A percentile compares a stretch with the other conserved stretches of the same genome.
phyloP scores from a whole-genome alignment of 2,888 invertebrate species.

The Chaetogeoica ovagalla region DNA sequence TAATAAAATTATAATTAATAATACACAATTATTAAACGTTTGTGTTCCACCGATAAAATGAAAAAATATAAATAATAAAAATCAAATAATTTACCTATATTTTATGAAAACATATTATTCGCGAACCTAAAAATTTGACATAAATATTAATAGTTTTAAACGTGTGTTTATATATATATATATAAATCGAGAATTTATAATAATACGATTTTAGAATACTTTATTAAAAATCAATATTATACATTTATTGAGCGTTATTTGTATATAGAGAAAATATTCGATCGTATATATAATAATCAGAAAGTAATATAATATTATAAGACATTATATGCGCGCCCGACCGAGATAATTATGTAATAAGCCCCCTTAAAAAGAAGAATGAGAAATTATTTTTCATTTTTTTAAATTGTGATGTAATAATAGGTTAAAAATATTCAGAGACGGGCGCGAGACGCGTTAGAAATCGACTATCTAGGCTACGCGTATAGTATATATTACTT shows the following conservation, averaged over 20 bases:
- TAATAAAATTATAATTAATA: no score
- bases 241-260: no score
- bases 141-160: background rate
- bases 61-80: background rate
- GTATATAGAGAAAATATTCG: no score
- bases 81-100: background rate
- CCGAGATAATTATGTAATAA: constrained; percentile 17
- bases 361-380: background rate
- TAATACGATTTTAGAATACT: background rate
- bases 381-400: background rate
- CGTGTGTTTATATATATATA: no score
- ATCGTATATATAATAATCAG: no score
- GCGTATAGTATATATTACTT: background rate
- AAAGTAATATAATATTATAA: background rate
- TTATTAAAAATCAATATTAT: background rate
- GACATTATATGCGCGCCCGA: background rate
- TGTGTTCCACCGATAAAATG: background rate
- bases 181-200: background rate
- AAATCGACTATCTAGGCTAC: constrained; percentile 2
- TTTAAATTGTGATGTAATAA: constrained; percentile 3
- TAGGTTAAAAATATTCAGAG: constrained; percentile 13
- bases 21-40: background rate
- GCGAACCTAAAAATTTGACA: background rate
- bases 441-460: background rate
- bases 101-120: background rate